These are phyloP conservation scores for Oligia strigilis DNA, from an alignment of 2,888 invertebrate genomes.

Conservation along the genomic window DNA sequence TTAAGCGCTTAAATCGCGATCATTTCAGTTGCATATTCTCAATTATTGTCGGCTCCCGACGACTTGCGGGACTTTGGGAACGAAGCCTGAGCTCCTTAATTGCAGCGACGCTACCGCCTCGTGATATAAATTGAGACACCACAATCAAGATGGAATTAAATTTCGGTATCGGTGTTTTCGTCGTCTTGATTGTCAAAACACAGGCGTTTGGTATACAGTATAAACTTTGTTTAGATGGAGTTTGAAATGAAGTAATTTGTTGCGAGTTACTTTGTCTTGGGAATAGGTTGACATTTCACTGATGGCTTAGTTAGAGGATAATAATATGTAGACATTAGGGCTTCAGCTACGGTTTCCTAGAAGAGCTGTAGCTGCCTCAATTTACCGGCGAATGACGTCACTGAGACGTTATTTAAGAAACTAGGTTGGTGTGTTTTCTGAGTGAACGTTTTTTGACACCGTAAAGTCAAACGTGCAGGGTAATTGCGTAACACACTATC, in stretches of 20 bases:
- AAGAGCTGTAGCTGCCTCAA: too few species aligned
- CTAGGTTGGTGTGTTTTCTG: background rate
- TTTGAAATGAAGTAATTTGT: constrained; percentile 50
- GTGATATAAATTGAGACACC: constrained; percentile 66
- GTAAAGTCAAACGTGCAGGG: background rate
- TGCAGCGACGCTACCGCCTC: constrained; percentile 64
- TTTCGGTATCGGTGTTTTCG: constrained; percentile 62
- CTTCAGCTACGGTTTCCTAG: background rate
- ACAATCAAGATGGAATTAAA: constrained; percentile 67
- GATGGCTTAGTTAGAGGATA: background rate
- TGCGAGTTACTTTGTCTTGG: constrained; percentile 32
- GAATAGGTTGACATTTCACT: constrained; percentile 22
- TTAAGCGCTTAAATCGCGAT: constrained; percentile 66
- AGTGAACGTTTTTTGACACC: background rate
- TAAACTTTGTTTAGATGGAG: constrained; percentile 47
- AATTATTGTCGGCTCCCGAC: constrained; percentile 67
- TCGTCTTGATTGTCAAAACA: constrained; percentile 55
- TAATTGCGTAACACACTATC: too few species aligned
- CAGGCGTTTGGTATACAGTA: constrained; percentile 50
- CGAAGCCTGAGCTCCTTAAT: constrained; percentile 65
- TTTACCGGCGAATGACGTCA: background rate
- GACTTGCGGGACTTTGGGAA: constrained; percentile 67
- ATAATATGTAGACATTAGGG: background rate
- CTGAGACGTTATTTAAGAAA: background rate
- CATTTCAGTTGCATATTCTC: constrained; percentile 70